Evolutionary conservation across 2,888 invertebrate species (phyloP).

Genomic region (Rotaria macrura): DNA sequence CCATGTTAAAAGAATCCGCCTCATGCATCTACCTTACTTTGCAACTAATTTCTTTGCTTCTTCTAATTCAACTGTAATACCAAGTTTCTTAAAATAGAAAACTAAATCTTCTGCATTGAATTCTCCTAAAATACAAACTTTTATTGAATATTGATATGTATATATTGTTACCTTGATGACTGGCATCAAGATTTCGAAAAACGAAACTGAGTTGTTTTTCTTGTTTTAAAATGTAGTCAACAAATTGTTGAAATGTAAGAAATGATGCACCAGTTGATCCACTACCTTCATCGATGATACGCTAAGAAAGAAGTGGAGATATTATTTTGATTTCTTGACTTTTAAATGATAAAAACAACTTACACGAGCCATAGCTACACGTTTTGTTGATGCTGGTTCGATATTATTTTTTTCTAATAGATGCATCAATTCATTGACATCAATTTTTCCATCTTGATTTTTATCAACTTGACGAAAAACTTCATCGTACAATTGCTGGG

Average conservation of each 20-base stretch:
- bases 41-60: background rate
- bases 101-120: conserved; percentile 2
- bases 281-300: background rate
- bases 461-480: background rate
- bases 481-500: background rate
- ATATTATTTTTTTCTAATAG: background rate
- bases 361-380: background rate
- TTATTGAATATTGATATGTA: no score
- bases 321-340: background rate
- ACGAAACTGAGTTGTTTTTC: background rate
- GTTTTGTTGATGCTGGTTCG: background rate
- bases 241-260: background rate
- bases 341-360: background rate
- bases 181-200: background rate
- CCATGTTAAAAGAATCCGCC: no score
- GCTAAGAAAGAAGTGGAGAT: background rate
- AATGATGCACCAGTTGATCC: background rate
- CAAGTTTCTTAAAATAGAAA: conserved; percentile 2
- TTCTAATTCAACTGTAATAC: background rate
- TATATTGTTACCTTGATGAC: background rate
- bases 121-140: background rate
- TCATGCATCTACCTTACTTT: background rate
- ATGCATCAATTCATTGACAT: background rate
- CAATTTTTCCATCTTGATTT: background rate
- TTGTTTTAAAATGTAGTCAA: background rate